These are phyloP conservation scores for Nestor notabilis DNA, from an alignment of 2,113 vertebrate genomes.

Conservation along the genomic window DNA sequence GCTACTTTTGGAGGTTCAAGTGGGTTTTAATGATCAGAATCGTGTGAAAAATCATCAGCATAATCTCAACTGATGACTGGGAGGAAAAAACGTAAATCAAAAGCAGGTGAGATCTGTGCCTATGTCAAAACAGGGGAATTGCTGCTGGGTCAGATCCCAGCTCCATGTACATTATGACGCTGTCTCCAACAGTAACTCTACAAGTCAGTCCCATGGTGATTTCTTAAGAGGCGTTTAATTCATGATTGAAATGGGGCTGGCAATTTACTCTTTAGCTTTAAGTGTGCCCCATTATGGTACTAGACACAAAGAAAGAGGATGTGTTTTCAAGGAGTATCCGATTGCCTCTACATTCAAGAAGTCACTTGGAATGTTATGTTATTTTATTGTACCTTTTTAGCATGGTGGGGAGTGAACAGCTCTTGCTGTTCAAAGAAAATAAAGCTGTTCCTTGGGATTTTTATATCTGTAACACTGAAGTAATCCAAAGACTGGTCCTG, in stretches of 20 bases:
- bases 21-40: neutral
- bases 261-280: neutral
- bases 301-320: neutral
- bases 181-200: neutral
- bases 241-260: neutral
- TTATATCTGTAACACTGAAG: neutral
- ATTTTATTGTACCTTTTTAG: slow-evolving; percentile 7
- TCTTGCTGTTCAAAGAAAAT: neutral
- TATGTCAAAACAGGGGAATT: neutral
- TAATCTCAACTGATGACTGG: neutral
- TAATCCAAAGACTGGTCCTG: slow-evolving; percentile 1
- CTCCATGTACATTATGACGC: neutral
- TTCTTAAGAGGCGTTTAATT: neutral
- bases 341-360: neutral
- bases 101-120: neutral
- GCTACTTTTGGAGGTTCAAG: neutral
- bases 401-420: neutral
- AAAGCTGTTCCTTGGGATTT: slow-evolving; percentile 13
- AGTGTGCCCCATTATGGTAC: neutral
- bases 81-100: neutral
- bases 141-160: neutral
- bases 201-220: neutral
- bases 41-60: neutral
- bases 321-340: neutral
- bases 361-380: neutral